Percentiles rank a stretch among this genome's conserved stretches.
Conservation (phyloP, 2,113 vertebrate genomes). For the Ceyx cyanopectus region DNA sequence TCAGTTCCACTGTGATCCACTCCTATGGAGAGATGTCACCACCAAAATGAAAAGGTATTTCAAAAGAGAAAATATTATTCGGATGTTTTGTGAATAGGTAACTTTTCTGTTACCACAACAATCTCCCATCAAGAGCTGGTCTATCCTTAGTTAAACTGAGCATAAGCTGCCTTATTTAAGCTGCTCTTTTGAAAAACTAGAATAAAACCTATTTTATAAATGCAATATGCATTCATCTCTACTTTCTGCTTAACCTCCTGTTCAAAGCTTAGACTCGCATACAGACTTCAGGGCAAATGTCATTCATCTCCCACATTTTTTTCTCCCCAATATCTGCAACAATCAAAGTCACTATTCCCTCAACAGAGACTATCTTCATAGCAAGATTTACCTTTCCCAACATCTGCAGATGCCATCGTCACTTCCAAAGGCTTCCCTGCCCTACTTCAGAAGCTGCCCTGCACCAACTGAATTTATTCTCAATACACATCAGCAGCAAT, state of each 20-base stretch:
- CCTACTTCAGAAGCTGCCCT: background rate
- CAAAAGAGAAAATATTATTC: conserved; percentile 12
- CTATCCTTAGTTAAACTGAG: conserved; percentile 52
- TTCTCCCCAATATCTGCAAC: background rate
- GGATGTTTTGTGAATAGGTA: background rate
- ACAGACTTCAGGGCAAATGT: background rate
- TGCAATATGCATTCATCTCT: conserved; percentile 25
- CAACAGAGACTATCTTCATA: background rate
- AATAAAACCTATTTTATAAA: conserved; percentile 69
- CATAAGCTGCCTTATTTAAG: conserved; percentile 56
- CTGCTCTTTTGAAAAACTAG: conserved; percentile 49
- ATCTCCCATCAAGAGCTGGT: conserved; percentile 46
- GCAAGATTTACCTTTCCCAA: background rate
- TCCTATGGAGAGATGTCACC: conserved; percentile 36
- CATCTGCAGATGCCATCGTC: background rate
- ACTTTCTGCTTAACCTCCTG: conserved; percentile 21
- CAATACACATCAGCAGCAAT: background rate
- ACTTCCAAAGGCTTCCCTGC: background rate
- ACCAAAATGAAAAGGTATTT: conserved; percentile 23
- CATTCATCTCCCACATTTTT: background rate
- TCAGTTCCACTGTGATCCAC: conserved; percentile 50
- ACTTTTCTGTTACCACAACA: background rate
- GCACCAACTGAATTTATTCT: background rate
- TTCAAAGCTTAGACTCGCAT: conserved; percentile 49
- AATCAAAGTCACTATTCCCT: background rate